Percentiles rank a stretch among this genome's conserved stretches.
Evolutionary conservation across 1,140 invertebrate species (phyloP).

Genomic region (Mya arenaria): DNA sequence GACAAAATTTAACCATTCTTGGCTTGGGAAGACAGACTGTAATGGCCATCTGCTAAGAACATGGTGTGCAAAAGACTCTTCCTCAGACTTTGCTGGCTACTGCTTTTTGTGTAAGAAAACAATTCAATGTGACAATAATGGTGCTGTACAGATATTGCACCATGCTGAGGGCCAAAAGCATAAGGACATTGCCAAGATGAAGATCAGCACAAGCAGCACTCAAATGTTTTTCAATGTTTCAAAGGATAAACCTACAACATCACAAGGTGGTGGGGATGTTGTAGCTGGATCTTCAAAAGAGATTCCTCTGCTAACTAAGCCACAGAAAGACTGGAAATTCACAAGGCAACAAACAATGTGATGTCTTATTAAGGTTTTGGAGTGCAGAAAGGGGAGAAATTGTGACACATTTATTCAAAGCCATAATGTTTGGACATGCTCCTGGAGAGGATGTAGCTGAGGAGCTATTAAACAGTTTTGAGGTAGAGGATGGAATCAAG

Average conservation of each 20-base stretch:
- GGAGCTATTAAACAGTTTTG: not conserved
- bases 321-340: slow-evolving; percentile 26
- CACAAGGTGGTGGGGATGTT: not conserved
- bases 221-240: slow-evolving; percentile 4
- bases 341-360: slow-evolving; percentile 23
- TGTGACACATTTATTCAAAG: slow-evolving; percentile 2
- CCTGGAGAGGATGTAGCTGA: slow-evolving; percentile 3
- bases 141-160: not conserved
- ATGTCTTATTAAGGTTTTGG: slow-evolving; percentile 29
- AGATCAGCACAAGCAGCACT: not conserved
- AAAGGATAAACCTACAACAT: not conserved
- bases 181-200: not conserved
- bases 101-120: slow-evolving; percentile 13
- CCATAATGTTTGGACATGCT: slow-evolving; percentile 36
- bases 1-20: not conserved
- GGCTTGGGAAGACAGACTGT: not conserved
- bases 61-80: slow-evolving; percentile 7
- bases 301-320: not conserved
- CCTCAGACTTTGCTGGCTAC: slow-evolving; percentile 9
- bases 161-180: slow-evolving; percentile 1
- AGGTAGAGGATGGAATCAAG: not conserved
- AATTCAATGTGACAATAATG: not conserved
- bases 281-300: slow-evolving; percentile 2
- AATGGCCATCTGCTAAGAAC: slow-evolving; percentile 6
- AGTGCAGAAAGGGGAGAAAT: not conserved